Percentiles rank a stretch among this genome's conserved stretches.
Conservation (phyloP, 2,113 vertebrate species). For the Calidris pygmaea region DNA sequence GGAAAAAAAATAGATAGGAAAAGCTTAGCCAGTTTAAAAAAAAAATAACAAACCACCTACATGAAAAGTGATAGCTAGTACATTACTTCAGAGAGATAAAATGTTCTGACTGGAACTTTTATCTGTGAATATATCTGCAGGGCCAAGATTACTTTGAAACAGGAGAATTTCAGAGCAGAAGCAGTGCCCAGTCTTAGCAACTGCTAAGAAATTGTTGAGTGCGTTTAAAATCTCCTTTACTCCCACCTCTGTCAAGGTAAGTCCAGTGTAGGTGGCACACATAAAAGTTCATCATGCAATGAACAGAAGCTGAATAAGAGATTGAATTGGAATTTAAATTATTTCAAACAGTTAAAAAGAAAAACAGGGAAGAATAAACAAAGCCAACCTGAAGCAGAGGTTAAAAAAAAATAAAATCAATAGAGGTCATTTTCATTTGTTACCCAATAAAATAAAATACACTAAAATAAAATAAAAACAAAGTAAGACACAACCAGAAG, state of each 20-base stretch:
- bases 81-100: background rate
- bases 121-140: conserved; percentile 37
- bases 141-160: conserved; percentile 5
- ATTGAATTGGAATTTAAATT: background rate
- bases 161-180: conserved; percentile 7
- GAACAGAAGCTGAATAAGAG: background rate
- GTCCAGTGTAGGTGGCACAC: background rate
- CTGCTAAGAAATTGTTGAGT: background rate
- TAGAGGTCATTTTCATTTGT: background rate
- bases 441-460: background rate
- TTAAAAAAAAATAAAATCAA: background rate
- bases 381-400: background rate
- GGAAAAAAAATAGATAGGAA: background rate
- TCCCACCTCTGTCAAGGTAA: background rate
- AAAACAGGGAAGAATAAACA: background rate
- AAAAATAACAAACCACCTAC: background rate
- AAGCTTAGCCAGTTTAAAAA: background rate
- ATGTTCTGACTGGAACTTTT: background rate
- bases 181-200: background rate
- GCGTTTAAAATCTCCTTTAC: background rate
- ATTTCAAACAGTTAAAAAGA: background rate
- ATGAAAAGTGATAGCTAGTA: background rate
- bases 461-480: background rate
- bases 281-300: background rate
- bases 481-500: background rate